phyloP scores from a whole-genome alignment of 2,888 invertebrate species.

The Toxonevra muliebris region DNA sequence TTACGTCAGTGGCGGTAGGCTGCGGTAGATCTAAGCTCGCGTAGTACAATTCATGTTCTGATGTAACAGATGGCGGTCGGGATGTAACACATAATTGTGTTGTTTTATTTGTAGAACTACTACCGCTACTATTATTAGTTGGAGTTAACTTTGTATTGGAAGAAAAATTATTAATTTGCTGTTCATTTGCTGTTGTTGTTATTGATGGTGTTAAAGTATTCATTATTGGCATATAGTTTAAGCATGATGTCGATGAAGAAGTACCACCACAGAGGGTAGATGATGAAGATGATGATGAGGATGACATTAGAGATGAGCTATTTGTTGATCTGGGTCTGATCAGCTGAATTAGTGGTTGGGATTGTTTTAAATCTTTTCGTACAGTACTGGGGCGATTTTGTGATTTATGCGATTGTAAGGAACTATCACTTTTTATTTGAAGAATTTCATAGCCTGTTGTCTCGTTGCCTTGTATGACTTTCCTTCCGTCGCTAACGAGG shows the following conservation, averaged over 20 bases:
- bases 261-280: conserved; percentile 35
- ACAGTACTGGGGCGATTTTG: conserved; percentile 39
- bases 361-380: conserved; percentile 10
- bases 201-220: conserved; percentile 23
- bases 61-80: conserved; percentile 57
- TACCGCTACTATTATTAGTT: too few species aligned
- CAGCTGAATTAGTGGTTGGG: conserved; percentile 12
- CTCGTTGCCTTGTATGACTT: conserved; percentile 19
- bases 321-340: conserved; percentile 11
- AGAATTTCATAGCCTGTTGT: conserved; percentile 57
- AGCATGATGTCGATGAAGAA: conserved; percentile 32
- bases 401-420: conserved; percentile 47
- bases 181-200: conserved; percentile 18
- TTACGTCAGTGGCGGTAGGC: too few species aligned
- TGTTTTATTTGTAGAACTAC: neutral
- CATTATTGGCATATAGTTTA: conserved; percentile 39
- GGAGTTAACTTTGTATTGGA: too few species aligned
- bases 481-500: neutral
- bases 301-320: conserved; percentile 17
- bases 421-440: conserved; percentile 60
- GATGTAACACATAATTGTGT: conserved; percentile 39
- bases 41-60: conserved; percentile 70
- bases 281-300: conserved; percentile 47
- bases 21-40: conserved; percentile 72
- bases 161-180: neutral